phyloP scores from a whole-genome alignment of 1,140 invertebrate species.

The Sycobia sp. region DNA sequence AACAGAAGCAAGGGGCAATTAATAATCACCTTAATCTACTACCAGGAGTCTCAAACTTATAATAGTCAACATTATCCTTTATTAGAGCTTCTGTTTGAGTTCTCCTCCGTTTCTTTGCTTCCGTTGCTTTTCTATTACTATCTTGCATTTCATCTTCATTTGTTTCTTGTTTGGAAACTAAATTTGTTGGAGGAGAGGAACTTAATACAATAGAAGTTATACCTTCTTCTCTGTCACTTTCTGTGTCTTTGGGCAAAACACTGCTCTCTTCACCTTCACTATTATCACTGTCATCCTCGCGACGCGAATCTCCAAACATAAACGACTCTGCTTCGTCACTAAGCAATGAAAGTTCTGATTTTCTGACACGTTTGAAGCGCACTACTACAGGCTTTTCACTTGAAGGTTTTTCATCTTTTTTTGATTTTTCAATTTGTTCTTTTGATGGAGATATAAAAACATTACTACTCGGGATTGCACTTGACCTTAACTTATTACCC shows the following conservation, averaged over 20 bases:
- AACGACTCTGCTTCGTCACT: slow-evolving; percentile 84
- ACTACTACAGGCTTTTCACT: slow-evolving; percentile 69
- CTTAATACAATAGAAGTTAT: slow-evolving; percentile 32
- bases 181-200: slow-evolving; percentile 41
- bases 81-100: slow-evolving; percentile 67
- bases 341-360: slow-evolving; percentile 73
- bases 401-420: slow-evolving; percentile 55
- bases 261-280: slow-evolving; percentile 58
- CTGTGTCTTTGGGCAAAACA: slow-evolving; percentile 58
- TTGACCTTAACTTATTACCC: slow-evolving; percentile 71
- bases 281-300: slow-evolving; percentile 64
- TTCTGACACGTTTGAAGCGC: slow-evolving; percentile 73
- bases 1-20: too few species aligned
- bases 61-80: slow-evolving; percentile 67
- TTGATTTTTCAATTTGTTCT: slow-evolving; percentile 38
- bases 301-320: slow-evolving; percentile 74
- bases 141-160: slow-evolving; percentile 52
- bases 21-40: slow-evolving; percentile 57
- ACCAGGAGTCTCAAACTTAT: slow-evolving; percentile 67
- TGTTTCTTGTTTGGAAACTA: slow-evolving; percentile 42
- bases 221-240: slow-evolving; percentile 47
- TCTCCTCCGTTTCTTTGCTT: slow-evolving; percentile 59
- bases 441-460: slow-evolving; percentile 36
- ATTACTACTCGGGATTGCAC: slow-evolving; percentile 49
- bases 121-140: slow-evolving; percentile 20